Evolutionary conservation across 2,797 vertebrate genomes (phyloP).

Genomic region (Notolabrus celidotus): DNA sequence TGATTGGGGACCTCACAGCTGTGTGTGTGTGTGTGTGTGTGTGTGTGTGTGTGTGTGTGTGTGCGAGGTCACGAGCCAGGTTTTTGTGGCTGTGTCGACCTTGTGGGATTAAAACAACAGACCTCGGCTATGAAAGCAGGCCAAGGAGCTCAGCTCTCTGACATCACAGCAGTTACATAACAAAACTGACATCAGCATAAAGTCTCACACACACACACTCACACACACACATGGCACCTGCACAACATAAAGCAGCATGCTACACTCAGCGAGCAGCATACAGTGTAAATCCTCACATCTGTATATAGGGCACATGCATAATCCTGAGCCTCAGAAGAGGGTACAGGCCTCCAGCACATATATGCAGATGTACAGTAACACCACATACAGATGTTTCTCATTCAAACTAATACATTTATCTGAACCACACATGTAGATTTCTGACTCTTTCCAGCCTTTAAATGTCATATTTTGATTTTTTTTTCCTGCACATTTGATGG

Average conservation of each 20-base stretch:
- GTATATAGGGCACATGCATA: slow-evolving; percentile 1
- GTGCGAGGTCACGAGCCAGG: slow-evolving; percentile 13
- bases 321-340: neutral
- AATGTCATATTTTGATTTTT: neutral
- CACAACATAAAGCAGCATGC: neutral
- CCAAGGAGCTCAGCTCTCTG: slow-evolving; percentile 57
- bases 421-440: too few species aligned
- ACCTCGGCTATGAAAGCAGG: slow-evolving; percentile 40
- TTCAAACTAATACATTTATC: neutral
- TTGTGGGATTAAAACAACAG: slow-evolving; percentile 64
- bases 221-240: slow-evolving; percentile 3
- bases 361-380: neutral
- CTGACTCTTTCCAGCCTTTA: neutral
- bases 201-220: slow-evolving; percentile 5
- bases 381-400: too few species aligned
- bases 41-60: neutral
- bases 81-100: slow-evolving; percentile 11
- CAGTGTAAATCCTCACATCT: neutral
- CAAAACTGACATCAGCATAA: slow-evolving; percentile 42
- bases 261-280: neutral
- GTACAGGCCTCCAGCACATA: neutral
- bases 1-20: neutral
- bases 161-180: slow-evolving; percentile 68
- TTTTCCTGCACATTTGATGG: neutral
- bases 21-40: slow-evolving; percentile 2